phyloP scores from a whole-genome alignment of 2,888 invertebrate genomes.

The Empis stercorea region DNA sequence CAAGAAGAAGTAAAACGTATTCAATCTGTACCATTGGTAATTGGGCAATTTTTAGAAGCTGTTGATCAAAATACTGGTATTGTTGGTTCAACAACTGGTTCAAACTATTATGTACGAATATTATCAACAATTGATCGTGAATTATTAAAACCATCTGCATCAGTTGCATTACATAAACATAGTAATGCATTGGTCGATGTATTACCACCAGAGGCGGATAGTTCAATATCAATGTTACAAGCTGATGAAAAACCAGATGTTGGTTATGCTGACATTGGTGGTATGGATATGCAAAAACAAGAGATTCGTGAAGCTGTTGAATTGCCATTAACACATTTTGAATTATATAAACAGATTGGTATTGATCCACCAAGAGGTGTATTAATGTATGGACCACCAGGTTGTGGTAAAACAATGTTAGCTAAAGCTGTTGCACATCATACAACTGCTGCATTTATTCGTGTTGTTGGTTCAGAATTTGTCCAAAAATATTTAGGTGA shows the following conservation, averaged over 20 bases:
- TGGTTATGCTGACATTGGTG: slow-evolving; percentile 94
- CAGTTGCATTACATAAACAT: slow-evolving; percentile 97
- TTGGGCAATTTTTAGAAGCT: slow-evolving; percentile 98
- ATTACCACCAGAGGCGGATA: slow-evolving; percentile 96
- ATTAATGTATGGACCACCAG: slow-evolving; percentile 98
- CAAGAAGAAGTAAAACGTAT: slow-evolving; percentile 97
- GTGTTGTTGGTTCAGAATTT: slow-evolving; percentile 98
- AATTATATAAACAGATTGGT: slow-evolving; percentile 95
- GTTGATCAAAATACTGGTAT: slow-evolving; percentile 99
- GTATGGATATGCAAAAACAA: slow-evolving; percentile 99
- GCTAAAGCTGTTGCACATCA: slow-evolving; percentile 99
- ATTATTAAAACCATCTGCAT: slow-evolving; percentile 92
- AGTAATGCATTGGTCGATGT: slow-evolving; percentile 99
- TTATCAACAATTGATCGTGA: slow-evolving; percentile 97
- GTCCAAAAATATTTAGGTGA: slow-evolving; percentile 99
- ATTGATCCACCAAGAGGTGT: slow-evolving; percentile 98
- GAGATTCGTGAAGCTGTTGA: slow-evolving; percentile 99
- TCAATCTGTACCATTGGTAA: slow-evolving; percentile 96
- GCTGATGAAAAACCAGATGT: slow-evolving; percentile 98
- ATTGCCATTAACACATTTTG: slow-evolving; percentile 94
- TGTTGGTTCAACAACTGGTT: slow-evolving; percentile 97
- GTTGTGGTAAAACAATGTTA: slow-evolving; percentile 98
- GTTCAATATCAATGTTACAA: slow-evolving; percentile 96
- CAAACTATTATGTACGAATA: slow-evolving; percentile 98
- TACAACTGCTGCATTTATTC: slow-evolving; percentile 96